These are phyloP conservation scores for Triplophysa rosa DNA, from an alignment of 2,113 vertebrate genomes.

Conservation along the genomic window DNA sequence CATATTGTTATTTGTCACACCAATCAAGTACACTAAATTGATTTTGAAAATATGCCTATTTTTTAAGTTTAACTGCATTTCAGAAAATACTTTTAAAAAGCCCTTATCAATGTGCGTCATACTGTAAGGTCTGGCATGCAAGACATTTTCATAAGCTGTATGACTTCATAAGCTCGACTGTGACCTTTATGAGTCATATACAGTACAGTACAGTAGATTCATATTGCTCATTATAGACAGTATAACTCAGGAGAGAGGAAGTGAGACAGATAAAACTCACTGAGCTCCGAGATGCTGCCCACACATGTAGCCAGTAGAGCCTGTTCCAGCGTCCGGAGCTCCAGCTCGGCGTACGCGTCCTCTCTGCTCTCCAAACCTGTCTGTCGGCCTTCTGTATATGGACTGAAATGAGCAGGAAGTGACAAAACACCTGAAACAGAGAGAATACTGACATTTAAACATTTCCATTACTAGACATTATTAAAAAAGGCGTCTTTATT, in stretches of 20 bases:
- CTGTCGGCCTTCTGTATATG: slow-evolving; percentile 86
- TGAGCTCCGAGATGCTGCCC: slow-evolving; percentile 96
- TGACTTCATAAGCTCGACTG: not conserved
- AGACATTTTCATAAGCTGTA: not conserved
- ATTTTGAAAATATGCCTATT: not conserved
- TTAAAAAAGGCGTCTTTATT: too few species aligned
- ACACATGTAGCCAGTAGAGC: slow-evolving; percentile 95
- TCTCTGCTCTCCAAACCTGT: slow-evolving; percentile 80
- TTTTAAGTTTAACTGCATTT: not conserved
- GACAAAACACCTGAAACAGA: slow-evolving; percentile 87
- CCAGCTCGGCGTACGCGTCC: slow-evolving; percentile 92
- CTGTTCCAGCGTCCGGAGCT: slow-evolving; percentile 96
- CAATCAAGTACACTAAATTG: not conserved
- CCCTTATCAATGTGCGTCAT: not conserved
- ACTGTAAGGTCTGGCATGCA: not conserved
- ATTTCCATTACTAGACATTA: too few species aligned
- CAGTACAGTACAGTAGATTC: not conserved
- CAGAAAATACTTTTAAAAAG: not conserved
- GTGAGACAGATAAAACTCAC: slow-evolving; percentile 75
- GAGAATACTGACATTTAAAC: slow-evolving; percentile 44
- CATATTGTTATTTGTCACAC: not conserved
- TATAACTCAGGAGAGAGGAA: not conserved
- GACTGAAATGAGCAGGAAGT: slow-evolving; percentile 94
- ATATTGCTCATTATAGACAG: not conserved
- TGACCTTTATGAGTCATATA: slow-evolving; percentile 1